Evolutionary conservation across 2,888 invertebrate species (phyloP).

Genomic region (Trachelus stipa): DNA sequence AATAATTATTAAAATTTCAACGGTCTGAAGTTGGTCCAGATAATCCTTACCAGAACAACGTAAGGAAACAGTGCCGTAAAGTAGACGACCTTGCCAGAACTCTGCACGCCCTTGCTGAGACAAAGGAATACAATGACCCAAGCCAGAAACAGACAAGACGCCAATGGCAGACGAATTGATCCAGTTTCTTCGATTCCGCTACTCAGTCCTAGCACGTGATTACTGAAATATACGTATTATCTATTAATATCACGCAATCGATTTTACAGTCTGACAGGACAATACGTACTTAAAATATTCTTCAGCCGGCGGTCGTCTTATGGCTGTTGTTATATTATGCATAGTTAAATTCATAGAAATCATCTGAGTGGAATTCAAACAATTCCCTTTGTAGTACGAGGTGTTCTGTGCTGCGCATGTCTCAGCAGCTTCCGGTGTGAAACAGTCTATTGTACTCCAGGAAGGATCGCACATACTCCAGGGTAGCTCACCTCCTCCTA

Average conservation of each 20-base stretch:
- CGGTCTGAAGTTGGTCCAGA: not conserved
- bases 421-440: constrained; percentile 76
- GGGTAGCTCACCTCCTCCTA: constrained; percentile 68
- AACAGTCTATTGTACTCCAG: constrained; percentile 80
- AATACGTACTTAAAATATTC: constrained; percentile 76
- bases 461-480: constrained; percentile 79
- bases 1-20: not conserved
- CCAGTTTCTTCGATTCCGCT: constrained; percentile 80
- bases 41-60: constrained; percentile 75
- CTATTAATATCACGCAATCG: not conserved
- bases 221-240: constrained; percentile 51
- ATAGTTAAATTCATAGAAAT: constrained; percentile 61
- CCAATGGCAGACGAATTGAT: constrained; percentile 76
- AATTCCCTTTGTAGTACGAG: constrained; percentile 74
- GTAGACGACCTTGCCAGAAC: constrained; percentile 84
- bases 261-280: not conserved
- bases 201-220: constrained; percentile 76
- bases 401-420: constrained; percentile 72
- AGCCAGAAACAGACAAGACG: constrained; percentile 79
- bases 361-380: constrained; percentile 72
- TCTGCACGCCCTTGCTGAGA: constrained; percentile 83
- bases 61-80: constrained; percentile 83
- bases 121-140: constrained; percentile 85
- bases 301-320: constrained; percentile 77
- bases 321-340: constrained; percentile 70